A percentile compares a stretch with the other conserved stretches of the same genome.
These are phyloP conservation scores for Dicrostonyx torquatus DNA, from an alignment of 2,797 vertebrate species.

Conservation along the genomic window DNA sequence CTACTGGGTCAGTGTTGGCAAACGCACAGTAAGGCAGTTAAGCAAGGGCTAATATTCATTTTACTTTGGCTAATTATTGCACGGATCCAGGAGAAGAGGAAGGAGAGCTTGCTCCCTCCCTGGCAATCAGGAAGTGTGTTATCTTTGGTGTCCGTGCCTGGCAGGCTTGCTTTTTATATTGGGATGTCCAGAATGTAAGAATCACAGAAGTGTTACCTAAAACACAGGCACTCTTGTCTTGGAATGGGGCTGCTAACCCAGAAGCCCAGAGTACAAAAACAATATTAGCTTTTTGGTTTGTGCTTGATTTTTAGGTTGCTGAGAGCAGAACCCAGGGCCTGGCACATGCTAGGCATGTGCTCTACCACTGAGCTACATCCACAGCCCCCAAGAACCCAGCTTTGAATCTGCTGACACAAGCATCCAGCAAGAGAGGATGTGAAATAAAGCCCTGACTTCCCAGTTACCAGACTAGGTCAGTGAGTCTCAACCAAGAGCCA, in stretches of 20 bases:
- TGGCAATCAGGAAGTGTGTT: conserved; percentile 45
- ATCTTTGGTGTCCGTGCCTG: conserved; percentile 64
- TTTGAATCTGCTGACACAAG: not conserved
- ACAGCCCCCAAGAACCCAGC: not conserved
- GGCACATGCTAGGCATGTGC: not conserved
- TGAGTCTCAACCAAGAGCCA: not conserved
- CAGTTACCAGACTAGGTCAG: not conserved
- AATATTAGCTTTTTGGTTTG: not conserved
- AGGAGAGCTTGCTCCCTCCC: conserved; percentile 76
- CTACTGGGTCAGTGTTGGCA: conserved; percentile 89
- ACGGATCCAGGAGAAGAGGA: conserved; percentile 81
- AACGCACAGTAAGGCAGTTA: conserved; percentile 88
- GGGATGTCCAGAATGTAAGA: not conserved
- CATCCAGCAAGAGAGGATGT: conserved; percentile 40
- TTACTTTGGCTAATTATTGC: conserved; percentile 90
- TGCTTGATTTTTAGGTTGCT: not conserved
- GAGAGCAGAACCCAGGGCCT: not conserved
- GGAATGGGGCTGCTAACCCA: conserved; percentile 25
- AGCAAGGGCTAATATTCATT: conserved; percentile 91
- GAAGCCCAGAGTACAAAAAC: not conserved
- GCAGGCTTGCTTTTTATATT: not conserved
- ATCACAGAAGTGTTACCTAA: conserved; percentile 28
- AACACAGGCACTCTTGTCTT: conserved; percentile 51
- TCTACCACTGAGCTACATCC: too few species aligned
- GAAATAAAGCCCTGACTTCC: not conserved